phyloP scores from a whole-genome alignment of 2,797 vertebrate species.

The Sebastes oblongus region DNA sequence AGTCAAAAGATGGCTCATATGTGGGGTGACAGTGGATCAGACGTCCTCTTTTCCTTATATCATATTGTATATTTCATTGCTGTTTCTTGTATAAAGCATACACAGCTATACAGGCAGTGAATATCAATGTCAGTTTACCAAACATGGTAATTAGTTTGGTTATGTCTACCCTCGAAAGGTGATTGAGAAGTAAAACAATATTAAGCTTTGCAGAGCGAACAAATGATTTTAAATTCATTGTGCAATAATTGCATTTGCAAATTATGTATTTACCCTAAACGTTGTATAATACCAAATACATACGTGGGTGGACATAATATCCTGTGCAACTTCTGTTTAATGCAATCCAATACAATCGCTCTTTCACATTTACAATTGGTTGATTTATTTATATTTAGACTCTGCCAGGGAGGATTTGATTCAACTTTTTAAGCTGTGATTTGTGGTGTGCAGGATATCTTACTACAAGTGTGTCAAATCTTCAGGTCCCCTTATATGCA shows the following conservation, averaged over 20 bases:
- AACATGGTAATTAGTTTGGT: background rate
- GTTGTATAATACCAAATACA: background rate
- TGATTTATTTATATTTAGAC: background rate
- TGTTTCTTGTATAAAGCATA: background rate
- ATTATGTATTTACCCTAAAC: background rate
- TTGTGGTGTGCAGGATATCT: background rate
- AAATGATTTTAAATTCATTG: background rate
- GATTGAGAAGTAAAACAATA: background rate
- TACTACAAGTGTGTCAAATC: background rate
- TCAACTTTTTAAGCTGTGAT: background rate
- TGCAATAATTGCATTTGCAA: background rate
- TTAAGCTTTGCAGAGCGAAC: background rate
- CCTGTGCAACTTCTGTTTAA: background rate
- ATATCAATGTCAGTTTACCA: background rate
- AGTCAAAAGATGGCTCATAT: background rate
- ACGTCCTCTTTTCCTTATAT: background rate
- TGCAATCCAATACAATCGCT: background rate
- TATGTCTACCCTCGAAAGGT: background rate
- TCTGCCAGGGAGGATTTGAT: background rate
- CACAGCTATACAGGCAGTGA: background rate
- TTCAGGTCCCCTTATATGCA: background rate
- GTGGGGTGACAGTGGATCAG: background rate
- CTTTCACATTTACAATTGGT: background rate
- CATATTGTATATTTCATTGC: background rate
- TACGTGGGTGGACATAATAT: background rate